Evolutionary conservation across 1,140 invertebrate species (phyloP), one percentile per base, ranked within the genome.

Genomic region (Eriosoma lanigerum): DNA sequence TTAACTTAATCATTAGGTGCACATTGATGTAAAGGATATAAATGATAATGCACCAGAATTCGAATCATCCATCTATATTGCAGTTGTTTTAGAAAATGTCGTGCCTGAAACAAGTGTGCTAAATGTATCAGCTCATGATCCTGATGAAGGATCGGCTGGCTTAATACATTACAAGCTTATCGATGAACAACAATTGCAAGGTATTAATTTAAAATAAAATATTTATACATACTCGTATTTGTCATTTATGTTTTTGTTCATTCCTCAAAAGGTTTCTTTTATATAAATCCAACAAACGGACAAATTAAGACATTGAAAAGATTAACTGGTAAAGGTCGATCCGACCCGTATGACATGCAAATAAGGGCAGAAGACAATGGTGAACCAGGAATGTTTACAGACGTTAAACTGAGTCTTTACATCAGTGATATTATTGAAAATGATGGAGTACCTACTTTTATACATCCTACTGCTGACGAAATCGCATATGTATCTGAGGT

Each of bases 391-490:
- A 86, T 93, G 1, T 89, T 86, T 72, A 88, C 89, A 0, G 91
- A 93, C 64, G 88, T 90, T 0, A 87, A 88, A 26, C 84, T 94
- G 0, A 87, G 88, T 1, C 84, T 95, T 1, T 92, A 91, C 82
- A 91, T 95, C 32, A 92, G 93, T 0, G 93, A 95, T 84, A 91
- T 95, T 0, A 92, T 93, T 56, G 90, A 90, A 80, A 95, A 95
- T 84, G 93, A 95, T 84, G 93, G 93, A 0, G 91, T 94, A 10
- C 93, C 93, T 0, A 86, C 89, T 10, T 94, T 95, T 82, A 89
- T 93, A 10, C 86, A 89, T 60, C 93, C 93, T 0, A 89, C 89
- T 6, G 84, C 89, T 0, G 90, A 92, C n/a, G 92, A 94, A 84
- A 85, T 89, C 8, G 90, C 92, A 1, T 89, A 88, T 82, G 87